These are phyloP conservation scores for Thumatha senex DNA, from an alignment of 2,888 invertebrate genomes.

Conservation along the genomic window DNA sequence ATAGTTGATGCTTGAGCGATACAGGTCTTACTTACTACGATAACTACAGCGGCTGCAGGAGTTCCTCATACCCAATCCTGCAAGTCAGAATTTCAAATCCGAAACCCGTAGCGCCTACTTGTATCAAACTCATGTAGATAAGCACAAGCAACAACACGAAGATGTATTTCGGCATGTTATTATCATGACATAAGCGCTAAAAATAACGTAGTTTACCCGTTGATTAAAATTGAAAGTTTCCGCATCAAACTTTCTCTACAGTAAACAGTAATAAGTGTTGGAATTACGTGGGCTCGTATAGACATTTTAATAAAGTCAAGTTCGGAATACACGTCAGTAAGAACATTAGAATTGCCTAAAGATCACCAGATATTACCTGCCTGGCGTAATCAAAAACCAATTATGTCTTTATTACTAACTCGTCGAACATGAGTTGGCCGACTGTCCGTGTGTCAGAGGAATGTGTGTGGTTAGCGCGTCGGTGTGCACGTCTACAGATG, in stretches of 20 bases:
- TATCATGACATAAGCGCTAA: slow-evolving; percentile 33
- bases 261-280: slow-evolving; percentile 40
- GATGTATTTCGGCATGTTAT: slow-evolving; percentile 16
- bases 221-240: slow-evolving; percentile 43
- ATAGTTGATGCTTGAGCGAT: too few relatives aligned
- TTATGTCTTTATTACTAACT: slow-evolving; percentile 54
- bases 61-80: too few relatives aligned
- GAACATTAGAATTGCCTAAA: slow-evolving; percentile 27
- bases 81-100: too few relatives aligned
- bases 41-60: too few relatives aligned
- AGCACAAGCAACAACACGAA: background rate
- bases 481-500: slow-evolving; percentile 35
- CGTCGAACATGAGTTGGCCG: slow-evolving; percentile 46
- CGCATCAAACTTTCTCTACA: slow-evolving; percentile 36
- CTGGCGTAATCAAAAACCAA: slow-evolving; percentile 57
- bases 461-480: slow-evolving; percentile 39
- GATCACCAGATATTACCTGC: slow-evolving; percentile 24
- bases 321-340: slow-evolving; percentile 16
- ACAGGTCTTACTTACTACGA: too few relatives aligned
- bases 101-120: too few relatives aligned
- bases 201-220: slow-evolving; percentile 34
- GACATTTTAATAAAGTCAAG: slow-evolving; percentile 31
- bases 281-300: slow-evolving; percentile 32
- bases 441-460: slow-evolving; percentile 35
- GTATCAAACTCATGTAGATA: too few relatives aligned